Base-by-base conservation (phyloP, 1,140 invertebrate species). In the Hesperophylax magnus region DNA sequence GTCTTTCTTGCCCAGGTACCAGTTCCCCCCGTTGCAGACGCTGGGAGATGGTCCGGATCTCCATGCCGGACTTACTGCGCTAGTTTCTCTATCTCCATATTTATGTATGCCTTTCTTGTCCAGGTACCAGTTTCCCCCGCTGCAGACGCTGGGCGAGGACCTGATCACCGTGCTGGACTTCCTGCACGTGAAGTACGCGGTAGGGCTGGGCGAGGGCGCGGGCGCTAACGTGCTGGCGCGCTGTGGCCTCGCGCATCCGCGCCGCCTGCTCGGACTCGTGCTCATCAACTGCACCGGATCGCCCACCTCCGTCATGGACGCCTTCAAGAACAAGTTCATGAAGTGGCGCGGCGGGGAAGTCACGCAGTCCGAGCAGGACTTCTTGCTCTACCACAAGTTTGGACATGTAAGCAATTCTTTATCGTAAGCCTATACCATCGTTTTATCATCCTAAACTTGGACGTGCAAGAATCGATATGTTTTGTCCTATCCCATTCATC, bases 251-350 rank as follows among this genome's bases (percentile, higher is more conserved):
- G 93, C 94, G 17, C 93, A 96, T 88, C 95, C 95, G 0, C 90
- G 93, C 6, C 90, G 96, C 39, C 92, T 93, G 18, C 88, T 97
- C 24, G 97, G 88, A 34, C 91, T 97, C 4, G 93, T 96, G 84
- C 91, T 98, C 71, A 95, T 98, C 84, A 97, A 98, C 89, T 96
- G 96, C 86, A 97, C 96, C 0, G 94, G 94, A 24, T 96, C 96
- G 63, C 95, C 96, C 22, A 95, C 96, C 14, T 95, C 95, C 14
- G 94, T 98, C 47, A 93, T 96, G 87, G 96, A 98, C 86, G 95
- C 95, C 82, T 94, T 98, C 87, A 95, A 95, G 85, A 95, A 95
- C 85, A 94, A 96, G 91, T 93, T 96, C 86, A 94, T 95, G 67
- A 93, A 93, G 84, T 95, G 95, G 94, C 93, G 93, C 81, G 92